Evolutionary conservation across 2,113 vertebrate species (phyloP).

Genomic region (Tetrax tetrax): DNA sequence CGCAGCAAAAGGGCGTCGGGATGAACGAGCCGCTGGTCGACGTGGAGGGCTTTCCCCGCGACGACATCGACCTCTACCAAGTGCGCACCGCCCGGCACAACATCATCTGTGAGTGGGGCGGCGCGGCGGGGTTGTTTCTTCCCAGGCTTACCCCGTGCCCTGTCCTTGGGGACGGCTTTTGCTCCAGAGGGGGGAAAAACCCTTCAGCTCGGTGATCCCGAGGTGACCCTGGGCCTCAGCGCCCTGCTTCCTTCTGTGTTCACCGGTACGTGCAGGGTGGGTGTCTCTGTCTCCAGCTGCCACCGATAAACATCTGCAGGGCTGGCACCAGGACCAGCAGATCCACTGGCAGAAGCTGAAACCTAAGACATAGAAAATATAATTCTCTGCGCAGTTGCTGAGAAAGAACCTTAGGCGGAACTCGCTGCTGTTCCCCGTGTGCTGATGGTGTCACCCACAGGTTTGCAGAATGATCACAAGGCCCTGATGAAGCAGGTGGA

Average conservation of each 20-base stretch:
- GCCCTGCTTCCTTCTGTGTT: neutral
- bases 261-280: rapidly evolving
- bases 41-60: slow-evolving; percentile 86
- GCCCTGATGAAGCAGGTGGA: slow-evolving; percentile 93
- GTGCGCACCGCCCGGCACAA: slow-evolving; percentile 89
- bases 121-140: neutral
- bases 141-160: neutral
- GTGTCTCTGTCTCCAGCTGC: neutral
- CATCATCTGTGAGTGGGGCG: slow-evolving; percentile 84
- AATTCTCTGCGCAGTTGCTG: rapidly evolving
- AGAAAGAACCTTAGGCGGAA: neutral
- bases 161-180: neutral
- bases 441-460: slow-evolving; percentile 53
- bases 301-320: neutral
- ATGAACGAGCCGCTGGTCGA: slow-evolving; percentile 86
- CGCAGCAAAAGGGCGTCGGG: slow-evolving; percentile 87
- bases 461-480: slow-evolving; percentile 96
- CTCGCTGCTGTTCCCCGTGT: neutral
- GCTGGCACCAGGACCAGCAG: neutral
- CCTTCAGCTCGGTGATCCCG: neutral
- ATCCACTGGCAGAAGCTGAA: neutral
- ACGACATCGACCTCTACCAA: slow-evolving; percentile 90
- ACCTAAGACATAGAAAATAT: neutral
- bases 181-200: neutral
- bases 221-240: rapidly evolving